Base-by-base conservation (phyloP, 2,113 vertebrate species). In the Climacteris rufus region DNA sequence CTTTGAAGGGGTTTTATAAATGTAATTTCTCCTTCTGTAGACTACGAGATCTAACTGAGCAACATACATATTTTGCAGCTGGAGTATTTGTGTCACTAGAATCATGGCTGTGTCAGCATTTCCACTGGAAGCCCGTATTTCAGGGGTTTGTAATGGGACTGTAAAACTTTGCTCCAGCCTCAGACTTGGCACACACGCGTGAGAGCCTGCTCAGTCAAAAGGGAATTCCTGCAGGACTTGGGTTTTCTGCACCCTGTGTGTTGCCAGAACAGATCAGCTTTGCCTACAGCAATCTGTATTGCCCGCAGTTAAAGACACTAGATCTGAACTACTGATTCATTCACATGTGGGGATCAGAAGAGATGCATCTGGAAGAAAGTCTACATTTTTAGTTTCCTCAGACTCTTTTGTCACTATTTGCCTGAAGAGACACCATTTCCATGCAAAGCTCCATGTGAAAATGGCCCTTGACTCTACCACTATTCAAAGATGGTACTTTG, bases 71-170 rank as follows among this genome's bases (percentile, higher is more conserved):
- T 93, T 95, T 96, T 96, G 89, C 87, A 94, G 94, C 75, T 96
- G 96, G 92, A 97, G 93, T 97, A 97, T 93, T 92, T 96, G 71
- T 97, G 95, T 96, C 92, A 63, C 83, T 74, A 90, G 78, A 96
- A 90, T 94, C 87, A 93, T 4, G 90, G 30, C 93, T 59, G 37
- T 86, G 95, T 95, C 97, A 97, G 89, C 94, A 5, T 98, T 98
- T 98, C 97, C 97, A 97, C 88, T 97, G 93, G 90, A 97, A 98
- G 91, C 93, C 93, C 86, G 40, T 95, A 97, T 87, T 96, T 89
- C 87, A 94, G 59, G 96, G 82, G 49, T 96, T 97, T 97, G 91
- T 97, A 97, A 96, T 96, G 94, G 93, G 83, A 96, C 80, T 83
- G 95, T 96, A 91, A 97, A 97, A 97, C 91, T 97, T 98, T 91